Conservation (phyloP, 1,140 invertebrate species). For the Monochamus saltuarius region DNA sequence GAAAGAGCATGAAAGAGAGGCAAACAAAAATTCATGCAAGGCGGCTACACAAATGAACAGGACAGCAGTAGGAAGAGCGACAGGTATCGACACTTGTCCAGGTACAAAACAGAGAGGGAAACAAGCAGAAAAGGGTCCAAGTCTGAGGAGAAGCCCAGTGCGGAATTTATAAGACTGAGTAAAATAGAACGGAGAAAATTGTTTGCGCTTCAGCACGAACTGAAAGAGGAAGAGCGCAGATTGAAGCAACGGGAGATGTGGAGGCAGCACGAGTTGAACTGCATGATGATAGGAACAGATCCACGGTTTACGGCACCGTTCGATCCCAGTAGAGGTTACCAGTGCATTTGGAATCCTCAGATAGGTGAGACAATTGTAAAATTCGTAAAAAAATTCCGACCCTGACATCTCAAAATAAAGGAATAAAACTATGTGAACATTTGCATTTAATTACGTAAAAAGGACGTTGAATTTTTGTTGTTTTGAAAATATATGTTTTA, state of each 20-base stretch:
- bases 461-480: too few relatives aligned
- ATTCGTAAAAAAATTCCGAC: too few relatives aligned
- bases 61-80: constrained; percentile 45
- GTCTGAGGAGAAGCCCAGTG: constrained; percentile 50
- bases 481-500: too few relatives aligned
- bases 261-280: constrained; percentile 64
- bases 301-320: constrained; percentile 58
- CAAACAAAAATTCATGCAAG: constrained; percentile 58
- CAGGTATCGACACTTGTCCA: constrained; percentile 25
- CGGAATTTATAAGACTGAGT: constrained; percentile 52
- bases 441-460: too few relatives aligned
- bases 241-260: constrained; percentile 64
- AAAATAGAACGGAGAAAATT: constrained; percentile 73
- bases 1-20: constrained; percentile 90
- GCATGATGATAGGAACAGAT: constrained; percentile 61
- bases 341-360: constrained; percentile 60
- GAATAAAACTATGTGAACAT: too few relatives aligned
- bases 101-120: constrained; percentile 31
- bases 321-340: constrained; percentile 60
- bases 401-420: too few relatives aligned
- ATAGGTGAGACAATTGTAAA: constrained; percentile 57
- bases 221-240: constrained; percentile 64
- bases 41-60: constrained; percentile 39
- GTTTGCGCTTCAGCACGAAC: constrained; percentile 75
- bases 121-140: constrained; percentile 31